Percentiles rank a stretch among this genome's conserved stretches.
Conservation (phyloP, 2,797 vertebrate species). For the Distichodus sexfasciatus region DNA sequence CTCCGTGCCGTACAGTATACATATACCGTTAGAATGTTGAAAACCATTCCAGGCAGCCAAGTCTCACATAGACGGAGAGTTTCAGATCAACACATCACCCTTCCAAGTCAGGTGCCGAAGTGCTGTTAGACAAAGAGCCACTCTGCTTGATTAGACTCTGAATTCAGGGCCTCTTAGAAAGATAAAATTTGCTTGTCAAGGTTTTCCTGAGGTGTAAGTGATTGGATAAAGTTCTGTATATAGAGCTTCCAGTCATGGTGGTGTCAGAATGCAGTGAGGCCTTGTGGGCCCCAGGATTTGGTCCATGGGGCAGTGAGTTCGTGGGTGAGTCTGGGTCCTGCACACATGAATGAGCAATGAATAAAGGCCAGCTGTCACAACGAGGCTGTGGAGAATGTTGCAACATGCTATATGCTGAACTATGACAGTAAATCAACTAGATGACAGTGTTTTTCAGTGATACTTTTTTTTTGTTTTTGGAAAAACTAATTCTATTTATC, state of each 20-base stretch:
- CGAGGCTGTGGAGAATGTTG: neutral
- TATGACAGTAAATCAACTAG: neutral
- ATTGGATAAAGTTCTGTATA: neutral
- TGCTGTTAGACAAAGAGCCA: neutral
- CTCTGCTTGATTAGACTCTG: neutral
- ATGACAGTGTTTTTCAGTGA: neutral
- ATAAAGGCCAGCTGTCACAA: neutral
- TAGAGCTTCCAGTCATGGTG: neutral
- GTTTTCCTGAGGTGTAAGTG: neutral
- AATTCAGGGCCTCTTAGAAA: neutral
- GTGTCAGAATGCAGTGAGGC: neutral
- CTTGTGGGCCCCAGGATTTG: neutral
- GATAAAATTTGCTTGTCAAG: no score
- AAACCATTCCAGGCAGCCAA: conserved; percentile 22
- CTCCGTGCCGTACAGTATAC: conserved; percentile 25
- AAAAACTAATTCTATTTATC: no score
- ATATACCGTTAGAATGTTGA: conserved; percentile 36
- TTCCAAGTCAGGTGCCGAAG: conserved; percentile 4
- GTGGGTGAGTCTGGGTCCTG: neutral
- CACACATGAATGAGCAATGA: neutral
- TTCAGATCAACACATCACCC: conserved; percentile 32
- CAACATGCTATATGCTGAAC: neutral
- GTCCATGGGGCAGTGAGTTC: conserved; percentile 11
- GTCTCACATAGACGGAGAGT: conserved; percentile 17
- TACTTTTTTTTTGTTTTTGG: no score